These are phyloP conservation scores for Cyphomyrus discorhynchus DNA, from an alignment of 2,113 vertebrate species.

Conservation along the genomic window DNA sequence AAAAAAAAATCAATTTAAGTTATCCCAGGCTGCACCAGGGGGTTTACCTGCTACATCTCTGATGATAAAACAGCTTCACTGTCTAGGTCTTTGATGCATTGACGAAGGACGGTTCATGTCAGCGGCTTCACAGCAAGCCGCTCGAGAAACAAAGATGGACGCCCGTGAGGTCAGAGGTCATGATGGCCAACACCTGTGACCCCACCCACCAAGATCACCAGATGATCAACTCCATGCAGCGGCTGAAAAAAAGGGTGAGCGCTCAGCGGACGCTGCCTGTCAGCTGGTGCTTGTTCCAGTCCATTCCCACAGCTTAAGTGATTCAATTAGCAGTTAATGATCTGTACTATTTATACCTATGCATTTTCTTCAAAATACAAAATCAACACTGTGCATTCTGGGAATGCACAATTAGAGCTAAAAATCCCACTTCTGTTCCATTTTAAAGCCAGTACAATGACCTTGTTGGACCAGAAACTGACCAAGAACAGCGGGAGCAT, in stretches of 20 bases:
- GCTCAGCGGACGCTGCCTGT: not conserved
- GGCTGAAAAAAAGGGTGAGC: not conserved
- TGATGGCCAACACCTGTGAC: not conserved
- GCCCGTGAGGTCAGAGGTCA: not conserved
- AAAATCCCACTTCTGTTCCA: not conserved
- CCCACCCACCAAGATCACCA: not conserved
- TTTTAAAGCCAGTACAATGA: not conserved
- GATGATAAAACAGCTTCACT: not conserved
- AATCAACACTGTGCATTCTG: not conserved
- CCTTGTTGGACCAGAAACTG: not conserved
- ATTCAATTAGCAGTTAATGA: constrained; percentile 11
- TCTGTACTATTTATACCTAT: not conserved
- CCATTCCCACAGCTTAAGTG: not conserved
- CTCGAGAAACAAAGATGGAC: not conserved
- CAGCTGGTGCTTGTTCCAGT: not conserved
- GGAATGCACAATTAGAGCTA: not conserved
- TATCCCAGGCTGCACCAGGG: not conserved
- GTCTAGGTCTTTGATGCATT: not conserved
- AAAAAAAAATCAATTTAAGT: not conserved
- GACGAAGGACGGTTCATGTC: not conserved
- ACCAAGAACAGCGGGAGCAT: not conserved
- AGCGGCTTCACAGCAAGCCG: not conserved
- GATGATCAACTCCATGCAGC: not conserved
- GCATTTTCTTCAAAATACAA: not conserved
- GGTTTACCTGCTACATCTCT: not conserved